Percentiles rank a stretch among this genome's conserved stretches.
These are phyloP conservation scores for Burhinus oedicnemus DNA, from an alignment of 2,113 vertebrate species.

Conservation along the genomic window DNA sequence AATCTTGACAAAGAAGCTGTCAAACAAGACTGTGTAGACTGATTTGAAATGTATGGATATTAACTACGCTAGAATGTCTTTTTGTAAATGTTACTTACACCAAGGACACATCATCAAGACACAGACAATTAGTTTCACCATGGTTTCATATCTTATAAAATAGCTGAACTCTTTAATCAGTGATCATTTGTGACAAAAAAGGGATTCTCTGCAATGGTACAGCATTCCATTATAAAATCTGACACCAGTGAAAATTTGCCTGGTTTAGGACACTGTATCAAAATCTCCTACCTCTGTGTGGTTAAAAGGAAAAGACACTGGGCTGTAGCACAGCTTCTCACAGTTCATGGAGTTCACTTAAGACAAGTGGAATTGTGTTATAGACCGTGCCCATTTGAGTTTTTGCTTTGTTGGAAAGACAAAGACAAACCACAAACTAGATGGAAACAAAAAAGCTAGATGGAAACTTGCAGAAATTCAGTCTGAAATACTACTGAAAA, in stretches of 20 bases:
- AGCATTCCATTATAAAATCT: background rate
- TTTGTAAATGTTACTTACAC: background rate
- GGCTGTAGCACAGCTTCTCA: background rate
- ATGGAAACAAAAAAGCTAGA: too few relatives aligned
- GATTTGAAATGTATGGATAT: background rate
- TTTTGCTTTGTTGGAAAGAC: background rate
- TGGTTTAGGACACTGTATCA: background rate
- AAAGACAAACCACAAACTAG: background rate
- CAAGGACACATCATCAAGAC: background rate
- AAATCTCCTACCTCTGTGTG: background rate
- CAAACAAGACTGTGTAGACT: background rate
- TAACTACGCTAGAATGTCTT: background rate
- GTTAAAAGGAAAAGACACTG: background rate
- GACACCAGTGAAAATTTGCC: background rate
- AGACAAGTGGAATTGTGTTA: background rate
- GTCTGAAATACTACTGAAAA: background rate
- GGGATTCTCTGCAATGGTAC: background rate
- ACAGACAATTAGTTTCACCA: background rate
- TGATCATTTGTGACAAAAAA: background rate
- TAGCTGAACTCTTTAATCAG: background rate
- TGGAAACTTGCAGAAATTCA: background rate
- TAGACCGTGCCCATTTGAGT: background rate
- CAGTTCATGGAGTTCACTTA: background rate
- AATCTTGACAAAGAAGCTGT: background rate
- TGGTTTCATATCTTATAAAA: background rate